A percentile compares a stretch with the other conserved stretches of the same genome.
Evolutionary conservation across 2,797 vertebrate genomes (phyloP).

Genomic region (Kryptopterus vitreolus): DNA sequence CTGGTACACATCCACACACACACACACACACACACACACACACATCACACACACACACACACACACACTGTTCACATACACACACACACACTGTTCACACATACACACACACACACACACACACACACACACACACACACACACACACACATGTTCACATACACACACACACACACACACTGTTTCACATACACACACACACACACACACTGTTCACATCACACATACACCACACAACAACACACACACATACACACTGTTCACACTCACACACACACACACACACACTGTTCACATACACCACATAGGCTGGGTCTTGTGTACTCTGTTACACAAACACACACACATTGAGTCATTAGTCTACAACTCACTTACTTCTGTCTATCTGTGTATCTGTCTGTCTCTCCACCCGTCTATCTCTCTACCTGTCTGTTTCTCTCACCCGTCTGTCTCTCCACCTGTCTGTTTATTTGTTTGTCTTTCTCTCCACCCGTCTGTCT

Average conservation of each 20-base stretch:
- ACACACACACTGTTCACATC: too few relatives aligned
- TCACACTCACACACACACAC: slow-evolving; percentile 7
- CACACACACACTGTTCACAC: not conserved
- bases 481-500: not conserved
- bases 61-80: too few relatives aligned
- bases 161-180: too few relatives aligned
- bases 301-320: not conserved
- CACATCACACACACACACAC: too few relatives aligned
- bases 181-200: too few relatives aligned
- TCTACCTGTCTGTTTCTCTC: not conserved
- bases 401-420: not conserved
- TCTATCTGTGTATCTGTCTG: not conserved
- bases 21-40: not conserved
- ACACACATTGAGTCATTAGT: too few relatives aligned
- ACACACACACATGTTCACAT: too few relatives aligned
- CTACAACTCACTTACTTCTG: not conserved
- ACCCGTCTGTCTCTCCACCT: not conserved
- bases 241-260: too few relatives aligned
- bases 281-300: not conserved
- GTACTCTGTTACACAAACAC: not conserved
- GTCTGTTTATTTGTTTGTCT: not conserved
- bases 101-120: not conserved
- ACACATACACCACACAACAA: not conserved
- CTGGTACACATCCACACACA: too few relatives aligned
- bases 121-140: too few relatives aligned